These are phyloP conservation scores for Galaxias olidus DNA, from an alignment of 2,797 vertebrate species.

Conservation along the genomic window DNA sequence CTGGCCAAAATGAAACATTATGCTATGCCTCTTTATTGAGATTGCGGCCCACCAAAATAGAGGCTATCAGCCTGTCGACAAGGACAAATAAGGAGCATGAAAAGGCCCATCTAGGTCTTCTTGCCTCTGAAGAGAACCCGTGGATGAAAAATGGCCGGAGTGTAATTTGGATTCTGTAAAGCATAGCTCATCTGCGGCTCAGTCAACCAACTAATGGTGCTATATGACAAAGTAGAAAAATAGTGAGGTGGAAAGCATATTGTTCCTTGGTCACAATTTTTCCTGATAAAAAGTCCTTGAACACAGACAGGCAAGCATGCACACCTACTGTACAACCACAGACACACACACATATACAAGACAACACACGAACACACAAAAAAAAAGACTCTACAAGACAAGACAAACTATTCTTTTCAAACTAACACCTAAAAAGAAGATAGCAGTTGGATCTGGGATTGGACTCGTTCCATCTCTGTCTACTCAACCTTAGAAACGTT, in stretches of 20 bases:
- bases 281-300: constrained; percentile 45
- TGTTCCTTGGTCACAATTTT: constrained; percentile 37
- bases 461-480: too few species aligned
- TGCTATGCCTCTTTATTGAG: constrained; percentile 65
- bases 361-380: constrained; percentile 1
- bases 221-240: constrained; percentile 51
- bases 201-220: constrained; percentile 67
- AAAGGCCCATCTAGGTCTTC: constrained; percentile 64
- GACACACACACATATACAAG: neutral
- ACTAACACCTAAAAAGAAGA: too few species aligned
- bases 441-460: too few species aligned
- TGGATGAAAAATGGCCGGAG: constrained; percentile 68
- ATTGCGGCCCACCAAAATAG: constrained; percentile 75
- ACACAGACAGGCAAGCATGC: constrained; percentile 1
- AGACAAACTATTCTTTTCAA: too few species aligned
- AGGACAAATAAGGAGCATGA: constrained; percentile 74
- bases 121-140: constrained; percentile 61
- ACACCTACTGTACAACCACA: neutral
- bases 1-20: constrained; percentile 53
- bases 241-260: constrained; percentile 36
- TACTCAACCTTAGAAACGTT: constrained; percentile 17
- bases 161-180: constrained; percentile 72
- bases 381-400: too few species aligned
- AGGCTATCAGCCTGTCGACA: constrained; percentile 72
- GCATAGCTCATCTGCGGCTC: constrained; percentile 71